phyloP scores from a whole-genome alignment of 2,888 invertebrate genomes.

The Campoletis raptor region DNA sequence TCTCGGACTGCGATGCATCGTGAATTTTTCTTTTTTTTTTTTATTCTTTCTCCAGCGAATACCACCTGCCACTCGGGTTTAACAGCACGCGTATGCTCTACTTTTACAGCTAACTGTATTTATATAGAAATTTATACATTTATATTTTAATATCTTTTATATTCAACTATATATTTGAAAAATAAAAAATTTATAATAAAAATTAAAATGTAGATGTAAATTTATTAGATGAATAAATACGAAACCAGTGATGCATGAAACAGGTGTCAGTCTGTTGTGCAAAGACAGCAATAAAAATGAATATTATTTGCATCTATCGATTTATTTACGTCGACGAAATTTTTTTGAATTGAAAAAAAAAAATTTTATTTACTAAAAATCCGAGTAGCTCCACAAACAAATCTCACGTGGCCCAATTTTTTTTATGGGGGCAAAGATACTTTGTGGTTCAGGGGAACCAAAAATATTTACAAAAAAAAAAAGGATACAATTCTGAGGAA shows the following conservation, averaged over 20 bases:
- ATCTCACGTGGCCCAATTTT: background rate
- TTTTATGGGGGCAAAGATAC: background rate
- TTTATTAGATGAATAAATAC: background rate
- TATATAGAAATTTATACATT: background rate
- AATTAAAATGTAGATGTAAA: background rate
- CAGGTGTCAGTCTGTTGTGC: background rate
- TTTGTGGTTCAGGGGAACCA: conserved; percentile 70
- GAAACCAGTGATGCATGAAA: conserved; percentile 18
- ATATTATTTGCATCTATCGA: background rate
- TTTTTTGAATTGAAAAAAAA: background rate
- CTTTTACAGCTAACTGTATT: conserved; percentile 76
- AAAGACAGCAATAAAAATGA: background rate
- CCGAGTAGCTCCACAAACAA: background rate
- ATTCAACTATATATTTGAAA: background rate
- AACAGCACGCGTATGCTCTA: conserved; percentile 76
- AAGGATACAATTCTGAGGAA: conserved; percentile 75
- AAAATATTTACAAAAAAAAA: conserved; percentile 75
- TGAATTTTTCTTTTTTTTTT: conserved; percentile 32
- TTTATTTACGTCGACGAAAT: background rate
- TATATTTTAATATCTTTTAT: background rate
- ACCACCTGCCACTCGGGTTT: conserved; percentile 77
- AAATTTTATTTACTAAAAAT: background rate
- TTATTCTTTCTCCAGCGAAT: conserved; percentile 61
- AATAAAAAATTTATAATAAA: background rate
- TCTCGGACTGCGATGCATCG: conserved; percentile 12